phyloP scores from a whole-genome alignment of 2,888 invertebrate genomes.

The Drosophila flavopinicola region DNA sequence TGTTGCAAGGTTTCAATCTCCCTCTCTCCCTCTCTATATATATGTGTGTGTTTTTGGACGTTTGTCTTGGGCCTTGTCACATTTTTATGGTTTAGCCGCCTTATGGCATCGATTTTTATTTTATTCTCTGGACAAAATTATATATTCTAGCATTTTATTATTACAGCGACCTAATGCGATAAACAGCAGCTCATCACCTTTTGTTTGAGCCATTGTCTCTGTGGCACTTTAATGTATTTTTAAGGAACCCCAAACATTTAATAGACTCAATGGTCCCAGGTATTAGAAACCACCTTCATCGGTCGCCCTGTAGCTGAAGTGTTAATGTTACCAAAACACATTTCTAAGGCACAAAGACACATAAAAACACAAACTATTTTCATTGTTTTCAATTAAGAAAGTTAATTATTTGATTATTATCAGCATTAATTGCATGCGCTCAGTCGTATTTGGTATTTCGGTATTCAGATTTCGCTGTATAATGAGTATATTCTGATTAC shows the following conservation, averaged over 20 bases:
- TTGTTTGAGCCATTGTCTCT: slow-evolving; percentile 34
- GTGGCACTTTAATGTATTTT: slow-evolving; percentile 66
- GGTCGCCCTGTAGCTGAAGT: slow-evolving; percentile 44
- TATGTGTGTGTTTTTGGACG: slow-evolving; percentile 45
- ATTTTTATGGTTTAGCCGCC: slow-evolving; percentile 74
- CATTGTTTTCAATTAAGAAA: slow-evolving; percentile 82
- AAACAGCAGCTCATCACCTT: slow-evolving; percentile 39
- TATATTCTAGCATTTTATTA: slow-evolving; percentile 72
- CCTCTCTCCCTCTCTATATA: slow-evolving; percentile 1
- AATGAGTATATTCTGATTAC: slow-evolving; percentile 61
- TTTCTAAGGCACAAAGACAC: background rate
- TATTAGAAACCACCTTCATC: slow-evolving; percentile 33
- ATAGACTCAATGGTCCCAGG: slow-evolving; percentile 62
- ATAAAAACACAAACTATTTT: slow-evolving; percentile 64
- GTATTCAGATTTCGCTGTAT: slow-evolving; percentile 36
- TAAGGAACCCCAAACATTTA: slow-evolving; percentile 72
- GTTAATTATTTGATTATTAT: slow-evolving; percentile 81
- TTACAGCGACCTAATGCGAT: slow-evolving; percentile 37
- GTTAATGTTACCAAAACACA: slow-evolving; percentile 78
- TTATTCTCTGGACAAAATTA: slow-evolving; percentile 64
- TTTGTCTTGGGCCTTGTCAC: slow-evolving; percentile 75
- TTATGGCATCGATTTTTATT: slow-evolving; percentile 80
- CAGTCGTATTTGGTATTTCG: slow-evolving; percentile 23
- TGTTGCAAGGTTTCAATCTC: slow-evolving; percentile 17
- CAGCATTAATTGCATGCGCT: slow-evolving; percentile 74